Conservation (phyloP, 1,140 invertebrate genomes). For the Drosophila arawakana region DNA sequence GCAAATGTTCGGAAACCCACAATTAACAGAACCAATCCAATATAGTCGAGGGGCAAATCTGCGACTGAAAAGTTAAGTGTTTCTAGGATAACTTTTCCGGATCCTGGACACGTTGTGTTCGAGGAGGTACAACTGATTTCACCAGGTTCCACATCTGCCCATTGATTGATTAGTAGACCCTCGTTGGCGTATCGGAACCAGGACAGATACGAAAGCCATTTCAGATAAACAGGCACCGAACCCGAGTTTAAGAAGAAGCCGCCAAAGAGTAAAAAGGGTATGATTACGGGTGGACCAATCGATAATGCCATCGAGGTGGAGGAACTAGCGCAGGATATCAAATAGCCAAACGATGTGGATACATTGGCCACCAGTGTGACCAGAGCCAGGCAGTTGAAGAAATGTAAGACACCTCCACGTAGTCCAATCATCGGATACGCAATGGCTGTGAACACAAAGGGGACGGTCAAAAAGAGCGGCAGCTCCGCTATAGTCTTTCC, state of each 20-base stretch:
- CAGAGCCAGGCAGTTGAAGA: slow-evolving; percentile 90
- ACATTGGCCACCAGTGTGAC: slow-evolving; percentile 94
- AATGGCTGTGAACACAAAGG: slow-evolving; percentile 93
- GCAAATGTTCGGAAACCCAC: slow-evolving; percentile 91
- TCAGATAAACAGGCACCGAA: slow-evolving; percentile 95
- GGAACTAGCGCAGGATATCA: slow-evolving; percentile 93
- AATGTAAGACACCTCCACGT: slow-evolving; percentile 89
- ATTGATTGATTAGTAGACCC: slow-evolving; percentile 97
- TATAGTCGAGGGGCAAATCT: slow-evolving; percentile 90
- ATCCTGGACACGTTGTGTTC: slow-evolving; percentile 90
- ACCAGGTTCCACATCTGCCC: slow-evolving; percentile 89
- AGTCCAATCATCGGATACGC: slow-evolving; percentile 95
- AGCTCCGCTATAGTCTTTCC: slow-evolving; percentile 96
- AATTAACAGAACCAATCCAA: slow-evolving; percentile 89
- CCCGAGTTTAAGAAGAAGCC: slow-evolving; percentile 97
- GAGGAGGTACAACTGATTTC: slow-evolving; percentile 89
- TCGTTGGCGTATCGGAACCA: slow-evolving; percentile 98
- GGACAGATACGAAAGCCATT: slow-evolving; percentile 96
- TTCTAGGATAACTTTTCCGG: slow-evolving; percentile 91
- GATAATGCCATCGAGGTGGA: slow-evolving; percentile 94
- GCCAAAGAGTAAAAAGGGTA: slow-evolving; percentile 97
- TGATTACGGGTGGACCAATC: slow-evolving; percentile 94
- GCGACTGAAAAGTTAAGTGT: slow-evolving; percentile 92
- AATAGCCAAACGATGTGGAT: slow-evolving; percentile 96
- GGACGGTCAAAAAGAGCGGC: slow-evolving; percentile 92